Base-by-base conservation (phyloP, 2,797 vertebrate genomes). In the Alouatta caraya region DNA sequence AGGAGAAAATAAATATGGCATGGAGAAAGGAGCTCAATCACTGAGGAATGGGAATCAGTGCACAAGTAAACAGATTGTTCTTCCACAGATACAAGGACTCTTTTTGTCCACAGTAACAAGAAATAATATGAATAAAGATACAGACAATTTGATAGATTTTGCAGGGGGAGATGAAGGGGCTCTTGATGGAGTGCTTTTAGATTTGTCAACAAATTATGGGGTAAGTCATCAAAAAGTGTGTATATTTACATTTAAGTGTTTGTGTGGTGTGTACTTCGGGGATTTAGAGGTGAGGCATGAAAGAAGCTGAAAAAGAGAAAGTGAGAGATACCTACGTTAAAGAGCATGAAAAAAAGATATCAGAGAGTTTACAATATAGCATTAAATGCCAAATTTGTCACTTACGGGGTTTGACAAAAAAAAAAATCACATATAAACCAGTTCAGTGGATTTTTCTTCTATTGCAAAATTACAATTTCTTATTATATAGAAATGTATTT, bases 381-480 rank as follows among this genome's bases (percentile, higher is more conserved):
- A 75, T 5, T 19, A 14, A 57, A 26, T 57, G 33, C 5, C 46
- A 83, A 39, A 76, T 80, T 70, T 28, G 24, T 81, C 22, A 48
- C n/a, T 0, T 52, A 30, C 17, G 72, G 24, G 33, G 48, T 55
- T 83, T 90, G 52, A 80, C 8, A 15, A 5, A 13, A 61, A 50
- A 79, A 55, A 46, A 82, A 59, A 13, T 72, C 26, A 94, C 30
- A 15, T 24, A 73, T 44, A 42, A n/a, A 72, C 22, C 30, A 37
- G n/a, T 39, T 83, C 76, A 85, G 44, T 78, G 24, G 19, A 72
- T 93, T 93, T 90, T 90, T 81, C n/a, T 81, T 91, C 95, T 67
- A 39, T 28, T 85, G 37, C 3, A 81, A 93, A 89, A 89, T 89
- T 72, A 75, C 0, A 88, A 72, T 94, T 94, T 96, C n/a, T 42